phyloP scores from a whole-genome alignment of 2,797 vertebrate species.

The Lithobates pipiens region DNA sequence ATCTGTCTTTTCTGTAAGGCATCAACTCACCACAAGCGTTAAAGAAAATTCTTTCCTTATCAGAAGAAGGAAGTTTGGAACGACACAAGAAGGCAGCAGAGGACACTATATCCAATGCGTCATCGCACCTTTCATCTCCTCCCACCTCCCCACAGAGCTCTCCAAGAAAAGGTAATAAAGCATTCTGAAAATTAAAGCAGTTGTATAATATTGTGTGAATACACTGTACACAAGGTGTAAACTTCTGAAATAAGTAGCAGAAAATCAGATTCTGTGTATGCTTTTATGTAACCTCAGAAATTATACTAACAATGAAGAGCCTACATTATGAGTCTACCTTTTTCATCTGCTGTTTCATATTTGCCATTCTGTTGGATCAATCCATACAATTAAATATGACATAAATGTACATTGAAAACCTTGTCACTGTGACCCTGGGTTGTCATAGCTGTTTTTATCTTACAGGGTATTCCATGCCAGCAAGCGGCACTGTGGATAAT shows the following conservation, averaged over 20 bases:
- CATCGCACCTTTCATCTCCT: slow-evolving; percentile 93
- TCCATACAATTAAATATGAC: too few species aligned
- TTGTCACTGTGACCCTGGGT: neutral
- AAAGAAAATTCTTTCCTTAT: slow-evolving; percentile 98
- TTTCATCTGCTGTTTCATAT: too few species aligned
- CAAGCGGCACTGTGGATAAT: slow-evolving; percentile 86
- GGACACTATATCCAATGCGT: slow-evolving; percentile 89
- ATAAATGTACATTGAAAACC: too few species aligned
- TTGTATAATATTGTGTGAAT: neutral
- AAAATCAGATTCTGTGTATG: too few species aligned
- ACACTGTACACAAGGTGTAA: too few species aligned
- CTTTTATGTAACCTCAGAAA: too few species aligned
- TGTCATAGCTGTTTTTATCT: slow-evolving; percentile 15
- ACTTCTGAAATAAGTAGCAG: too few species aligned
- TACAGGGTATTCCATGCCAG: slow-evolving; percentile 85
- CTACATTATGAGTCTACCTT: too few species aligned
- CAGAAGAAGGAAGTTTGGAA: slow-evolving; percentile 90
- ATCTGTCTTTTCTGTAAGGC: slow-evolving; percentile 74
- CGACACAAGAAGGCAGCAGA: slow-evolving; percentile 88
- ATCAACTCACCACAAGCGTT: slow-evolving; percentile 97
- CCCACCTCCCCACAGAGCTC: slow-evolving; percentile 96
- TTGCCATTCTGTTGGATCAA: too few species aligned
- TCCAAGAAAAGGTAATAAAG: slow-evolving; percentile 91
- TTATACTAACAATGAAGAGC: too few species aligned
- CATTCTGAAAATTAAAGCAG: neutral